These are phyloP conservation scores for Nesoenas mayeri DNA, from an alignment of 2,113 vertebrate species.

Conservation along the genomic window DNA sequence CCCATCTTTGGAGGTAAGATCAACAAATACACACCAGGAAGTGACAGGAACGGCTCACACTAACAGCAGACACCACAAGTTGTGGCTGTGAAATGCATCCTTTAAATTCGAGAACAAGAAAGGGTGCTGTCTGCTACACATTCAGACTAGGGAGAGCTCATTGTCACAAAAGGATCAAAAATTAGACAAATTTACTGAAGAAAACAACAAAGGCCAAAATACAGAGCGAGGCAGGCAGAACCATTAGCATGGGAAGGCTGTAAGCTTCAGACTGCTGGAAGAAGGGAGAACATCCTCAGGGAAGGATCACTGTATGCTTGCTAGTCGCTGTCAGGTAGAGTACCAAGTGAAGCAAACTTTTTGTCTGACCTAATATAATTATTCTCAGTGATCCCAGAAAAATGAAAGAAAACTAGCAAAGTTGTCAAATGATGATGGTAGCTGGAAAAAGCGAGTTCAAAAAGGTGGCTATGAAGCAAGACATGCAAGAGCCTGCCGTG, in stretches of 20 bases:
- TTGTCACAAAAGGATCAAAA: conserved; percentile 1
- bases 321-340: not conserved
- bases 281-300: not conserved
- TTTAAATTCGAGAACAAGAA: not conserved
- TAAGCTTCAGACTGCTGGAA: not conserved
- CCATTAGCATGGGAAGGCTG: not conserved
- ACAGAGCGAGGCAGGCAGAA: not conserved
- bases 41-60: not conserved
- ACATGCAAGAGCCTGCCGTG: not conserved
- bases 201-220: not conserved
- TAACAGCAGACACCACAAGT: not conserved
- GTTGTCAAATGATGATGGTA: not conserved
- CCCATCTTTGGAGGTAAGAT: not conserved
- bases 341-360: not conserved
- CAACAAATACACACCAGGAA: not conserved
- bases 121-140: not conserved
- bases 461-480: not conserved
- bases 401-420: not conserved
- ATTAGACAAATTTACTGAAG: not conserved
- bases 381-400: not conserved
- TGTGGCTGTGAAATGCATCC: not conserved
- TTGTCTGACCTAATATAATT: not conserved
- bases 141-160: not conserved
- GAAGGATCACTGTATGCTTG: not conserved
- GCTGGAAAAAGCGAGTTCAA: not conserved